These are phyloP conservation scores for Resseliella maxima DNA, from an alignment of 2,888 invertebrate genomes.

Conservation along the genomic window DNA sequence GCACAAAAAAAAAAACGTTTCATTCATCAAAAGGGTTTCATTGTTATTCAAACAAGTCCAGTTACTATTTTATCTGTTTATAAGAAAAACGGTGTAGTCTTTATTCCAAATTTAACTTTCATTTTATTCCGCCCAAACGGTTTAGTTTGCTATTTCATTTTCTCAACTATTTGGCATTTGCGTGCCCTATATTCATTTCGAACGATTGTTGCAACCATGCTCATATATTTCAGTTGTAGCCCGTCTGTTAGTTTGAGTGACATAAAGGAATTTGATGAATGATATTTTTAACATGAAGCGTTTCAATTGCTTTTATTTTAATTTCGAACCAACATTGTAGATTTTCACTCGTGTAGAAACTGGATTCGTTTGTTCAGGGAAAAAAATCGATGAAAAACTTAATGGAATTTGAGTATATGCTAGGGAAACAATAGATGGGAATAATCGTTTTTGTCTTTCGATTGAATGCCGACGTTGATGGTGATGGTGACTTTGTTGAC, in stretches of 20 bases:
- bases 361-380: neutral
- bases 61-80: too few relatives aligned
- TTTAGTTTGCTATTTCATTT: neutral
- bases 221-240: constrained; percentile 27
- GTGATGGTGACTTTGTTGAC: neutral
- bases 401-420: constrained; percentile 16
- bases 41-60: too few relatives aligned
- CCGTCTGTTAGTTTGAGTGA: constrained; percentile 42
- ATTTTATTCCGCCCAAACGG: neutral
- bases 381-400: constrained; percentile 35
- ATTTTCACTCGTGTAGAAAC: neutral
- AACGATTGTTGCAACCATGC: constrained; percentile 3
- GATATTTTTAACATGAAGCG: constrained; percentile 41
- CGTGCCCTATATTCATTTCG: constrained; percentile 46
- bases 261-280: constrained; percentile 53
- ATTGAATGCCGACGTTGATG: neutral
- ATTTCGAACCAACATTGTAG: neutral
- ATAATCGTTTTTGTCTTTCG: neutral
- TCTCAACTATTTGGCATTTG: constrained; percentile 38
- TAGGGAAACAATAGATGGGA: constrained; percentile 5
- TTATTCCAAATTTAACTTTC: constrained; percentile 24
- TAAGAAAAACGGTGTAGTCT: too few relatives aligned
- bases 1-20: too few relatives aligned
- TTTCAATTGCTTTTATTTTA: neutral
- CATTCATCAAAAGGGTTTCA: too few relatives aligned